phyloP scores from a whole-genome alignment of 2,113 vertebrate species.

The Nothoprocta perdicaria region DNA sequence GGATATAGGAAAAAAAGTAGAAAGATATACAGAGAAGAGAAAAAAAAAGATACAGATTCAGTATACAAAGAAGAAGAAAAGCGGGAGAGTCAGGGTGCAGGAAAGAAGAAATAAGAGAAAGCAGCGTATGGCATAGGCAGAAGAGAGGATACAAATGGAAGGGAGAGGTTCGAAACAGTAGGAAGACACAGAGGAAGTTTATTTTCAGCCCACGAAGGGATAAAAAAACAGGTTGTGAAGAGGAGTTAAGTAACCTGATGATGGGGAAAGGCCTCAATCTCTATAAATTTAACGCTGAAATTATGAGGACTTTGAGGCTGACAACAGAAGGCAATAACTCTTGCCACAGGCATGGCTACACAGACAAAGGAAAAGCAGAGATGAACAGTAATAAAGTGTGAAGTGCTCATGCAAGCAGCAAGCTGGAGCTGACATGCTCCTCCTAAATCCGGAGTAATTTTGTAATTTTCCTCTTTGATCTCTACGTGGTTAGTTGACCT shows the following conservation, averaged over 20 bases:
- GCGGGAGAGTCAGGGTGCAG: accelerated
- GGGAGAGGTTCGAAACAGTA: not conserved
- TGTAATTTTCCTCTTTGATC: not conserved
- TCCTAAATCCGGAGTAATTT: not conserved
- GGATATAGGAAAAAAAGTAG: not conserved
- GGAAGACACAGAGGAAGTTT: not conserved
- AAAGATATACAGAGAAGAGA: not conserved
- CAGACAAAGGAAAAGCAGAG: not conserved
- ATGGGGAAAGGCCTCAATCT: not conserved
- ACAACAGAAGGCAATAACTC: not conserved
- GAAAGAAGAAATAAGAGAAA: not conserved
- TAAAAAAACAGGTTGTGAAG: not conserved
- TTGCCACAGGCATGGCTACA: not conserved
- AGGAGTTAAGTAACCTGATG: not conserved
- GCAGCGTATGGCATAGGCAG: not conserved
- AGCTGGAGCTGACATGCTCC: not conserved
- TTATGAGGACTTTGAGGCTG: not conserved
- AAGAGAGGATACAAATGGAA: not conserved
- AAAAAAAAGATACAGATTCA: not conserved
- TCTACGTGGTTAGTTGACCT: not conserved
- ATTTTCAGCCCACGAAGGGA: not conserved
- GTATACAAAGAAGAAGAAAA: not conserved
- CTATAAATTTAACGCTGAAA: not conserved
- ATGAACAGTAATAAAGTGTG: not conserved
- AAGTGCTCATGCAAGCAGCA: not conserved